Percentiles rank a stretch among this genome's conserved stretches.
These are phyloP conservation scores for Oligia strigilis DNA, from an alignment of 2,888 invertebrate species.

Conservation along the genomic window DNA sequence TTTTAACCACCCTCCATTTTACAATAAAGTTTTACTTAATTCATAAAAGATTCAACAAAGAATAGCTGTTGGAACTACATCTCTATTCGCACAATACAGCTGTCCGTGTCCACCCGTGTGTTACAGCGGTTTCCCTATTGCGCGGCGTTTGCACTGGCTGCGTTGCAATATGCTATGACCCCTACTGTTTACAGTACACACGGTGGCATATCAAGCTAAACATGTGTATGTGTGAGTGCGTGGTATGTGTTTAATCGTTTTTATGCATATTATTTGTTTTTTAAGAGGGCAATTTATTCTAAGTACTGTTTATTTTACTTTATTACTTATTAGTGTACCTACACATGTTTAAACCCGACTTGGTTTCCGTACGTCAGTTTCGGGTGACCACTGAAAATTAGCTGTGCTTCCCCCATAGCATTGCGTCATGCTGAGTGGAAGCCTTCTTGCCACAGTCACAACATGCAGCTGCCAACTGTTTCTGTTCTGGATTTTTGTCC, in stretches of 20 bases:
- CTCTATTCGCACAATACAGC: conserved; percentile 24
- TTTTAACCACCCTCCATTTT: neutral
- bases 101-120: conserved; percentile 21
- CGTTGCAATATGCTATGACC: conserved; percentile 19
- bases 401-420: neutral
- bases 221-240: neutral
- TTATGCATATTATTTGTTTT: neutral
- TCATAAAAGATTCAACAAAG: neutral
- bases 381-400: neutral
- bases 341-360: neutral
- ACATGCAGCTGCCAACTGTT: neutral
- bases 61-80: neutral
- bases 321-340: neutral
- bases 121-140: conserved; percentile 39
- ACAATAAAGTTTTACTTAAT: neutral
- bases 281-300: neutral
- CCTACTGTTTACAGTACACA: neutral
- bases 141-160: conserved; percentile 11
- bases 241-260: neutral
- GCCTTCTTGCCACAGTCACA: neutral
- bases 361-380: neutral
- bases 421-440: neutral
- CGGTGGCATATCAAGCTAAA: neutral
- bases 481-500: neutral
- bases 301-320: neutral